Base-by-base conservation (phyloP, 2,888 invertebrate genomes). In the Pecten maximus region DNA sequence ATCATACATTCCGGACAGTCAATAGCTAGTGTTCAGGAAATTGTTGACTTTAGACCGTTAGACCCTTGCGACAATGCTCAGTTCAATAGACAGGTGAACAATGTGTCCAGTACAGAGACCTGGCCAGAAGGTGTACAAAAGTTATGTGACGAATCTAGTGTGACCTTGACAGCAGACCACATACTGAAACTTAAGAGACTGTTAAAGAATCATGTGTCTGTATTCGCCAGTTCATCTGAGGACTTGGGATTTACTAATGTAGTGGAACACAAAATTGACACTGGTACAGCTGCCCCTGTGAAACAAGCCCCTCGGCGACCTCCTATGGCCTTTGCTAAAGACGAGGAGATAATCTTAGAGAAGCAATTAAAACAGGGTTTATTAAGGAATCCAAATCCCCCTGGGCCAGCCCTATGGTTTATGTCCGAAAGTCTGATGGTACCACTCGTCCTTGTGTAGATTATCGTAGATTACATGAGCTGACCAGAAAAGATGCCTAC, bases 361-460 rank as follows among this genome's bases (percentile, higher is more conserved):
- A n/a, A n/a, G n/a, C 44, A 44, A 12, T 86, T 40, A 48, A 40
- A 19, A 23, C 86, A 19, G 90, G 89, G n/a, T 28, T 91, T 35
- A 91, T 91, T 40, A 28, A 89, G 28, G 60, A 88, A 50, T 90
- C 91, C n/a, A 91, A 15, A 16, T 48, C 87, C 28, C 89, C 91
- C 19, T 93, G 92, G 93, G 50, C 92, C 16, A 88, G 88, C 6
- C 92, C 92, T 35, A n/a, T 93, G 40, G 91, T 92, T 50, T 91
- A 88, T 88, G 91, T 92, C 16, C 89, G 39, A 88, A 93, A 93
- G 88, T 90, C 89, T 35, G 89, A 44, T 12, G 91, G 91, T 6
- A 87, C 87, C 23, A 91, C 89, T 19, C 50, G 92, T n/a, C 89
- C 88, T 0, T 93, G 92, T 91, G 90, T 92, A 8, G 93, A 44